Base-by-base conservation (phyloP, 2,113 vertebrate genomes). In the Zosterops hypoxanthus region DNA sequence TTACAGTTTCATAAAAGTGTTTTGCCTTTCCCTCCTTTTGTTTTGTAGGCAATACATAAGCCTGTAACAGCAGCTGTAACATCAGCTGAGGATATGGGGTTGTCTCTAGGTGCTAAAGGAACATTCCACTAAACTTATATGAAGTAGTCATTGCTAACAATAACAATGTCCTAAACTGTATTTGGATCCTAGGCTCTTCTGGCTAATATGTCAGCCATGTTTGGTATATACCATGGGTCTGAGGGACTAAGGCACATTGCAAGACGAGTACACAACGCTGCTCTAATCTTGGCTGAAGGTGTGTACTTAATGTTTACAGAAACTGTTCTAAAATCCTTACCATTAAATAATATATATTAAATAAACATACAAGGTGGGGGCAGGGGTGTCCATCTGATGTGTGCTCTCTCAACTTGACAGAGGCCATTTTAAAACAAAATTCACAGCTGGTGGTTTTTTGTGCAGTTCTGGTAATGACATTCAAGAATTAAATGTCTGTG, bases 191-290 rank as follows among this genome's bases (percentile, higher is more conserved):
- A 99, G 99, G 99, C 99, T 86, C 98, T 99, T 73, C 97, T 99
- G 87, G 99, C 99, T 31, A 99, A 99, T 87, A 99, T 99, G 99
- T 99, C 99, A 66, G 98, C 98, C 17, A 99, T 99, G 99, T 99
- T 97, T 68, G 98, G 98, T 2, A 88, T 99, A 42, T 99, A 99
- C 94, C 99, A 99, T 16, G 99, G 99, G 16, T 98, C 99, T 36
- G 98, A 98, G 52, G 99, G 99, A 66, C 97, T 99, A 39, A 98
- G 97, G 95, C 99, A 99, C 88, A 99, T 99, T 70, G 99, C 99
- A 11, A 98, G 97, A 95, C 98, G 99, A 71, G 99, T 99, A 3
- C 99, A 99, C 94, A 99, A 98, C 68, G 99, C 99, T 86, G 95
- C 99, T 25, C 92, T 99, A 47, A 99, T 99, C 94, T 98, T 99